Conservation (phyloP, 2,797 vertebrate genomes). For the Poeciliopsis turneri region DNA sequence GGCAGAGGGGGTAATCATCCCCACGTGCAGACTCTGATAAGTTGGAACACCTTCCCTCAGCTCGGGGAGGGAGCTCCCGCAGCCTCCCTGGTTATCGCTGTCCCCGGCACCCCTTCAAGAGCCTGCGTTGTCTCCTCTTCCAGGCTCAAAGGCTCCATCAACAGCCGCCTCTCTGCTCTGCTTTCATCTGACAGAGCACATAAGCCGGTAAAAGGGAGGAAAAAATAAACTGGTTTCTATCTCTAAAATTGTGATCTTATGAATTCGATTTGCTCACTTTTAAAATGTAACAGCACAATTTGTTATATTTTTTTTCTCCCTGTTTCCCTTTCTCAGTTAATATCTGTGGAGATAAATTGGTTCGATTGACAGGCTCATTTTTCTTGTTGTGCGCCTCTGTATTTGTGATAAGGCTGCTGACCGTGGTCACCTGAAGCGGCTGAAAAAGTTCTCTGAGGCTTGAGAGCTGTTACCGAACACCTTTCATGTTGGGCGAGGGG, state of each 20-base stretch:
- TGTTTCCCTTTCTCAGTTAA: constrained; percentile 77
- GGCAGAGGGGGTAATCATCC: constrained; percentile 95
- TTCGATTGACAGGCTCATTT: constrained; percentile 76
- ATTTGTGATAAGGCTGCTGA: constrained; percentile 78
- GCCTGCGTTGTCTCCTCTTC: constrained; percentile 81
- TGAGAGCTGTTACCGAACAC: constrained; percentile 54
- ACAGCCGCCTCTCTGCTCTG: constrained; percentile 85
- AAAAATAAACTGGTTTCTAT: constrained; percentile 86
- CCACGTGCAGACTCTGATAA: constrained; percentile 98
- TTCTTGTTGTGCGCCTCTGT: constrained; percentile 60
- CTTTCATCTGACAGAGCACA: constrained; percentile 98
- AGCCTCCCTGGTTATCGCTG: constrained; percentile 91
- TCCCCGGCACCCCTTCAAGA: constrained; percentile 91
- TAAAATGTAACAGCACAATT: constrained; percentile 84
- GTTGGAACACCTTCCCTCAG: constrained; percentile 94
- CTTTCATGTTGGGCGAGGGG: constrained; percentile 76
- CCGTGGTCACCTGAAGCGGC: constrained; percentile 68
- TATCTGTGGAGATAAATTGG: constrained; percentile 82
- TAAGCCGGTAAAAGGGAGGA: constrained; percentile 90
- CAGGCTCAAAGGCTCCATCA: constrained; percentile 93
- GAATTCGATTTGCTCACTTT: constrained; percentile 97
- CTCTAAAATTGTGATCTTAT: constrained; percentile 93
- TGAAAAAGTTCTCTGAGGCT: constrained; percentile 68
- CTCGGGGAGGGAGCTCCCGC: constrained; percentile 83
- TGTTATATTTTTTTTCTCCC: constrained; percentile 73